Evolutionary conservation across 2,113 vertebrate species (phyloP), one percentile per base, ranked within the genome.

Genomic region (Rhinoderma darwinii): DNA sequence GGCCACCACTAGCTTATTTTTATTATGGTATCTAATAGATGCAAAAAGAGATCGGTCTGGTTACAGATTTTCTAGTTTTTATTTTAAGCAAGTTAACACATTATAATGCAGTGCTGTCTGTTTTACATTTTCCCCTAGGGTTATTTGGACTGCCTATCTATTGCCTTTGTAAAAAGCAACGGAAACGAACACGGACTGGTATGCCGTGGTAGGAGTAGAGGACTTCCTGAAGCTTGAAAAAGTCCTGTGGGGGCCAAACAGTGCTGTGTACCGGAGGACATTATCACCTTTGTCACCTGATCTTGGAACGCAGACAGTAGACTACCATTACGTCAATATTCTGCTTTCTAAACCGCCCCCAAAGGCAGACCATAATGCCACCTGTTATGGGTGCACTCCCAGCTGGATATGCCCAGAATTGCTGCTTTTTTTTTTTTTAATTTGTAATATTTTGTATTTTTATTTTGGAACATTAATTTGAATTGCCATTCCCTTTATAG

Each of bases 121-220:
- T 44, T 20, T 27, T 22, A 50, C 22, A n/a, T 56, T 80, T 92
- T 88, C 89, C 56, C 80, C 1, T 90, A 99, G 98, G 98, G 92
- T 92, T 98, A 89, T 94, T 99, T 88, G 96, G 95, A 84, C 97
- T 99, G 91, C 98, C 98, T 43, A 92, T 99, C 92, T 99, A 98
- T 95, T 99, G 97, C 89, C 94, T 97, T 93, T 99, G 97, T 93
- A 98, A 99, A 94, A 97, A 95, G 94, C 96, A 96, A 92, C 97
- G 95, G 94, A 99, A 98, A 92, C 95, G 95, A 78, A 95, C 96
- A 86, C 95, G 93, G 92, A 95, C 95, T 92, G 95, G 94, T 91
- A 95, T 96, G 94, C 94, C 93, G 88, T 95, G 94, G 93, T 94
- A 89, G 91, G 90, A 68, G 91, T 89, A 41, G 84, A 25, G 81